These are phyloP conservation scores for Caenorhabditis afra DNA, from an alignment of 2,888 invertebrate genomes.

Conservation along the genomic window DNA sequence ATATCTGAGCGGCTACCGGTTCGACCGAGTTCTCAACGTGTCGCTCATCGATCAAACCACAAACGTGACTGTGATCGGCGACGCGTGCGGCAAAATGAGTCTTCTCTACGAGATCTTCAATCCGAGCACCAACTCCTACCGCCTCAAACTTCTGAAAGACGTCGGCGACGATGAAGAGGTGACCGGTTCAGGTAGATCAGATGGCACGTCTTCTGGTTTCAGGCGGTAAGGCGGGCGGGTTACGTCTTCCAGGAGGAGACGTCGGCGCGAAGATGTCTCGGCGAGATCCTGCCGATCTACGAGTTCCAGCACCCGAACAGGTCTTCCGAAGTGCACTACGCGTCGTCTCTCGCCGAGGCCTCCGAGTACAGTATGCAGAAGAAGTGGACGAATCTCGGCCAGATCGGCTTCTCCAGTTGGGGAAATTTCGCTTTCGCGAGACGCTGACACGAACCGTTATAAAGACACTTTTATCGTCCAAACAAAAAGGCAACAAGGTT, in stretches of 20 bases:
- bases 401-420: conserved; percentile 51
- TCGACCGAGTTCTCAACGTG: conserved; percentile 45
- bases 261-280: conserved; percentile 52
- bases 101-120: conserved; percentile 39
- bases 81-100: conserved; percentile 50
- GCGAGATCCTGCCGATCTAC: conserved; percentile 39
- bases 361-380: conserved; percentile 25
- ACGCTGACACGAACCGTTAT: conserved; percentile 14
- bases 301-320: conserved; percentile 47
- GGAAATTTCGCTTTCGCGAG: conserved; percentile 57
- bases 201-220: neutral
- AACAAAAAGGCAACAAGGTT: conserved; percentile 5
- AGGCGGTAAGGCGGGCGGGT: conserved; percentile 41
- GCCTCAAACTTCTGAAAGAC: conserved; percentile 9
- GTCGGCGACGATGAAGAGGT: conserved; percentile 34
- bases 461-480: neutral
- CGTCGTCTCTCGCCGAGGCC: conserved; percentile 25
- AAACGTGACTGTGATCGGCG: conserved; percentile 33
- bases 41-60: conserved; percentile 46
- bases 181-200: too few species aligned
- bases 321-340: conserved; percentile 39
- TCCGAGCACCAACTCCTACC: conserved; percentile 17
- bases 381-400: conserved; percentile 44
- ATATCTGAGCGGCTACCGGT: conserved; percentile 24
- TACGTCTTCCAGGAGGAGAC: conserved; percentile 56